These are phyloP conservation scores for Acromyrmex echinatior DNA, from an alignment of 1,140 invertebrate species.

Conservation along the genomic window DNA sequence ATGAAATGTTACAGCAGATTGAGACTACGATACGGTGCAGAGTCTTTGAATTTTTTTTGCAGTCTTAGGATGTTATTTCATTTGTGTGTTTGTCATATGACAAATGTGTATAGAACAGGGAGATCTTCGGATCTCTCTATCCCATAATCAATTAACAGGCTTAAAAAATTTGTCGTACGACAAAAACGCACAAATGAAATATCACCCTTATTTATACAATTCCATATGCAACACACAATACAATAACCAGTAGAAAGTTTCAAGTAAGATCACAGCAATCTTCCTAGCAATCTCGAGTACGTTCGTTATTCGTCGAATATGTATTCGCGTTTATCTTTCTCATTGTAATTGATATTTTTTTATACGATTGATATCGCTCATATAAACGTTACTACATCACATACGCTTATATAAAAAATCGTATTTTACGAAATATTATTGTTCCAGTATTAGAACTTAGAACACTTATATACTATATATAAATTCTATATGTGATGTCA, in stretches of 20 bases:
- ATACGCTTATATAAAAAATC: conserved; percentile 37
- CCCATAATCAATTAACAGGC: too few species aligned
- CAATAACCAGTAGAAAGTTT: conserved; percentile 39
- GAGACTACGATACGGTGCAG: conserved; percentile 37
- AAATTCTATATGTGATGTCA: conserved; percentile 56
- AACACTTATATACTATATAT: conserved; percentile 16
- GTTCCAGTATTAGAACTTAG: background rate
- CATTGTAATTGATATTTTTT: conserved; percentile 29
- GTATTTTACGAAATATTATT: conserved; percentile 50
- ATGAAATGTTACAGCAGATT: conserved; percentile 45
- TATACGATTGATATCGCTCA: conserved; percentile 47
- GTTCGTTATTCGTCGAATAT: background rate
- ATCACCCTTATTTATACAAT: conserved; percentile 35
- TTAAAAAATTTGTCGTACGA: too few species aligned
- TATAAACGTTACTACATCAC: conserved; percentile 51
- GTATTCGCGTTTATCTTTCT: background rate
- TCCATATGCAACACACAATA: conserved; percentile 41
- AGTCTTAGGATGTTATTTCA: conserved; percentile 3
- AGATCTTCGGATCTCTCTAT: too few species aligned
- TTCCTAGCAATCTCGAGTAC: conserved; percentile 22
- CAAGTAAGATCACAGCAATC: conserved; percentile 54
- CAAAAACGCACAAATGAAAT: too few species aligned
- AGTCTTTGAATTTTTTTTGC: conserved; percentile 40
- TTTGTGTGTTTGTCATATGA: too few species aligned
- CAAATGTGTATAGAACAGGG: too few species aligned